A percentile compares a stretch with the other conserved stretches of the same genome.
Evolutionary conservation across 2,888 invertebrate genomes (phyloP).

Genomic region (Macrophya annulata): DNA sequence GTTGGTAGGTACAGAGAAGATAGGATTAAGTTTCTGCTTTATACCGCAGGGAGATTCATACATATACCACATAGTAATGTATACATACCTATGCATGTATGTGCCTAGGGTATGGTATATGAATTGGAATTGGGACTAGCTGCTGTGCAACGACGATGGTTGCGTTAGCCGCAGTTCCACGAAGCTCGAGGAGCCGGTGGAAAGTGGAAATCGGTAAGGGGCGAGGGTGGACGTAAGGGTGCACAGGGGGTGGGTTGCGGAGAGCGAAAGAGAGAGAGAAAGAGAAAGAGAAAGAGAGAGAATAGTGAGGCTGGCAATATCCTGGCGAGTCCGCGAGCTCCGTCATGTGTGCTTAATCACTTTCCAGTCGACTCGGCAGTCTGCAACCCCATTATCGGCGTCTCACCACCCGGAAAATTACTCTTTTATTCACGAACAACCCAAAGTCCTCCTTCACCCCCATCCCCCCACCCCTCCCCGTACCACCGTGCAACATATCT

Average conservation of each 20-base stretch:
- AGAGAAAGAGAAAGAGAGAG: constrained; percentile 58
- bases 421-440: constrained; percentile 78
- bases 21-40: not conserved
- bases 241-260: constrained; percentile 6
- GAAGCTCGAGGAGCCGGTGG: constrained; percentile 24
- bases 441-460: constrained; percentile 44
- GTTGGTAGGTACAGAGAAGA: not conserved
- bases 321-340: constrained; percentile 77
- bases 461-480: too few relatives aligned
- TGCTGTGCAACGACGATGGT: not conserved
- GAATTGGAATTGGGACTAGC: constrained; percentile 28
- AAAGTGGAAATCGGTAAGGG: constrained; percentile 50
- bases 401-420: constrained; percentile 79
- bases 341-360: constrained; percentile 79
- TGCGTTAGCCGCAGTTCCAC: not conserved
- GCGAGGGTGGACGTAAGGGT: constrained; percentile 5
- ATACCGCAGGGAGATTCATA: not conserved
- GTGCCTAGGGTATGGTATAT: not conserved
- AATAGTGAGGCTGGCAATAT: constrained; percentile 74
- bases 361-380: constrained; percentile 79
- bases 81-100: too few relatives aligned
- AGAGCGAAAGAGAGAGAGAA: not conserved
- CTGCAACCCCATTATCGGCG: constrained; percentile 78
- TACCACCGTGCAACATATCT: not conserved
- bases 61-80: too few relatives aligned